Evolutionary conservation across 2,797 vertebrate species (phyloP), one percentile per base, ranked within the genome.

Genomic region (Botia almorhae): DNA sequence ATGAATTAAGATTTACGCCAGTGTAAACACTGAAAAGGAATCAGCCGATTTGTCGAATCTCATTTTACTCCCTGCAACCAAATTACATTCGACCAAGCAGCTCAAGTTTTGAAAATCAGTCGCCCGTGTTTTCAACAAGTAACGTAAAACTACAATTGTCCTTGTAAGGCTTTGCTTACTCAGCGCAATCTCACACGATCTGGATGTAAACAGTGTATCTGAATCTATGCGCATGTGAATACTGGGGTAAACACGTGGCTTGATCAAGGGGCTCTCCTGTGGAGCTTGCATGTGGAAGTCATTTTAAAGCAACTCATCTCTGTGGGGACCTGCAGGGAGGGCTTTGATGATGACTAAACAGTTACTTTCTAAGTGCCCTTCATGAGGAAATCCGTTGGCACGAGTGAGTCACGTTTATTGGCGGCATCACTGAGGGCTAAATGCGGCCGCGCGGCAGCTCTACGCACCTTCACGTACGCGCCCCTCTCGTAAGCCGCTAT

Each of bases 241-340:
- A 58, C 53, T n/a, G 7, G 4, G 39, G 74, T 76, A 68, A 68
- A 55, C n/a, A 16, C 16, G 14, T 0, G 23, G 55, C 23, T 11
- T 60, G 72, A 51, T 76, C 71, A 82, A 79, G 58, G 60, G 29
- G 33, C 78, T 81, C 55, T 72, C 65, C 71, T 75, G 56, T 21
- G 39, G 11, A 21, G 17, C 29, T 10, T 4, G 26, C 83, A 85
- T 85, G 55, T 85, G 81, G 73, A 80, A 69, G 48, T 63, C 63
- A 82, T 85, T 80, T 65, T 7, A 14, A 76, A 17, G 5, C 43
- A 76, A 29, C 72, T 64, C 39, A 61, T 63, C 50, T 71, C 79
- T 51, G n/a, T 14, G 21, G 64, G n/a, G n/a, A 13, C n/a, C 48
- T 69, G 55, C 48, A 16, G 43, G 21, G 17, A 16, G 1, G 33